Evolutionary conservation across 2,797 vertebrate species (phyloP).

Genomic region (Dendrocincla tyrannina): DNA sequence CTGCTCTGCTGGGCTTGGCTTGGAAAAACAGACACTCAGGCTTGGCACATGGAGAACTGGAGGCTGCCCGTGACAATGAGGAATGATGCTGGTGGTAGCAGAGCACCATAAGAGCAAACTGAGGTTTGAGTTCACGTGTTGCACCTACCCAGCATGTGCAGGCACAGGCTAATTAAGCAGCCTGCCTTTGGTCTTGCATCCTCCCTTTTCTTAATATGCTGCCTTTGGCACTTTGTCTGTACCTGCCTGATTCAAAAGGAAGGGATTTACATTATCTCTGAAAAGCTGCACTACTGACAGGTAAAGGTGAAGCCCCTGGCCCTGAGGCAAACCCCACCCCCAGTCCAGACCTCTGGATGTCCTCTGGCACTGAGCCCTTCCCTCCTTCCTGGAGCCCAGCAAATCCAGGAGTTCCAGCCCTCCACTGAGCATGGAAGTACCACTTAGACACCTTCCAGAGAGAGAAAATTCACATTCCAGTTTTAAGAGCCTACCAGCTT

Average conservation of each 20-base stretch:
- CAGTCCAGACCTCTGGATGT: background rate
- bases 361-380: background rate
- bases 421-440: rapidly evolving
- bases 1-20: background rate
- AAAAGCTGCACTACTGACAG: background rate
- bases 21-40: background rate
- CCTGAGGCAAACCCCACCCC: background rate
- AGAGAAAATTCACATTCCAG: background rate
- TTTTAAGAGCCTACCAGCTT: background rate
- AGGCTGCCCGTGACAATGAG: background rate
- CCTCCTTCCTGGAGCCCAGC: background rate
- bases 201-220: conserved; percentile 27
- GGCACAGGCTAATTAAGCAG: conserved; percentile 8
- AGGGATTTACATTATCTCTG: conserved; percentile 6
- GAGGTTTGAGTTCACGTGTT: background rate
- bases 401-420: background rate
- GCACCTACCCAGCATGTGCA: conserved; percentile 2
- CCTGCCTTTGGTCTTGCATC: conserved; percentile 8
- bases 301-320: background rate
- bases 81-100: background rate
- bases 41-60: background rate
- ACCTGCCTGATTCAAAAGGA: conserved; percentile 57
- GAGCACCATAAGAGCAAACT: background rate
- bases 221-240: conserved; percentile 22
- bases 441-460: background rate